Evolutionary conservation across 2,113 vertebrate genomes (phyloP), one percentile per base, ranked within the genome.

Genomic region (Gymnarchus niloticus): DNA sequence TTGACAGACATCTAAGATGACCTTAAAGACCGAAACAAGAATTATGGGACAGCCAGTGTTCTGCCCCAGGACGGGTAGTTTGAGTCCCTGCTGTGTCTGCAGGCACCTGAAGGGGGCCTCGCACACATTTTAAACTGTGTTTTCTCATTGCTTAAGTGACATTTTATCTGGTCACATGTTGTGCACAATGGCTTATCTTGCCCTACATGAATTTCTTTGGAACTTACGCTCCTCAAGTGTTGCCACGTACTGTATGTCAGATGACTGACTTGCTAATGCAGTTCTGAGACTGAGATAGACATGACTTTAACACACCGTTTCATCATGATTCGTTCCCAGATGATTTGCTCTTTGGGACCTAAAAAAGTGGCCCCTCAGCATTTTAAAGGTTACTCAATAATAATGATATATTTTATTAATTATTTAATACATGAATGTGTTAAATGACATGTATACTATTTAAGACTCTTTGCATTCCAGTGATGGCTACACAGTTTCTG

Each of bases 1-100:
- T 28, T 37, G 52, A 49, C 46, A 84, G 49, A 73, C 25, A 73
- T 61, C 17, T 86, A 59, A 86, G 85, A 76, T 2, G 21, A 86
- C 57, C 25, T 44, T 73, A 54, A 86, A 69, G 49, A 6, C 23
- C 1, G 48, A 85, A 77, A 57, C 41, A 81, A 81, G 14, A 9
- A 37, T 3, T 8, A 44, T 25, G 1, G 46, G 28, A 51, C n/a
- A 28, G 25, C 25, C 80, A 51, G 49, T 28, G 49, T 37, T 54
- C 49, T 4, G 12, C 14, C 12, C 46, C 41, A 81, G 9, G n/a
- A n/a, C n/a, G 48, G 19, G 77, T 10, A 5, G 77, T 19, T 25
- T 0, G 25, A 12, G 77, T 6, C n/a, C 61, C 44, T 81, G 44
- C 48, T 81, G 48, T 73, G 33, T 17, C 21, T 49, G 44, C 23